phyloP scores from a whole-genome alignment of 2,113 vertebrate genomes.

The Actenoides hombroni region DNA sequence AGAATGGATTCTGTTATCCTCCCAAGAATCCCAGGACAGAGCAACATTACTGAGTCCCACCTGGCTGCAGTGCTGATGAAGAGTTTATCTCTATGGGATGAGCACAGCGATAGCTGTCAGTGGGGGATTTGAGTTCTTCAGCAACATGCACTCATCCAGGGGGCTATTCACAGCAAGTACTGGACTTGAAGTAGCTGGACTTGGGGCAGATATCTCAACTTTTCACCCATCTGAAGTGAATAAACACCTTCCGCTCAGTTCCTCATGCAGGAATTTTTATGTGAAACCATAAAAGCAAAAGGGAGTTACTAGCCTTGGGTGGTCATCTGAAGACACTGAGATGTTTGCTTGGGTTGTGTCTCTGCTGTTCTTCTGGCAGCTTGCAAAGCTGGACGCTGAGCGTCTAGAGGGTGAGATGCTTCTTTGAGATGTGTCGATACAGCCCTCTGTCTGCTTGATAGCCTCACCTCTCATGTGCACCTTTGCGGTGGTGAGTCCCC shows the following conservation, averaged over 20 bases:
- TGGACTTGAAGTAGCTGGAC: not conserved
- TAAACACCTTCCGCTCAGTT: not conserved
- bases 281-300: not conserved
- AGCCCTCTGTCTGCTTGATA: not conserved
- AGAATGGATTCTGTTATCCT: rapidly evolving
- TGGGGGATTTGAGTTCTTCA: not conserved
- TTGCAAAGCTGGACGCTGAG: not conserved
- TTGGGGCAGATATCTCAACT: not conserved
- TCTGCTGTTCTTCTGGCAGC: not conserved
- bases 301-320: not conserved
- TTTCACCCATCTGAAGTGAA: not conserved
- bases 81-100: not conserved
- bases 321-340: not conserved
- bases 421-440: not conserved
- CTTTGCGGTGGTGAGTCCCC: not conserved
- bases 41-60: not conserved
- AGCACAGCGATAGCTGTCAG: not conserved
- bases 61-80: not conserved
- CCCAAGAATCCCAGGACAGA: not conserved
- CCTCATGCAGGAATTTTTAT: not conserved
- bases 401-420: not conserved
- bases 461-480: not conserved
- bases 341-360: not conserved
- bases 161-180: not conserved
- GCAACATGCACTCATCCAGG: not conserved